These are phyloP conservation scores for Perodicticus potto DNA, from an alignment of 2,797 vertebrate genomes.

Conservation along the genomic window DNA sequence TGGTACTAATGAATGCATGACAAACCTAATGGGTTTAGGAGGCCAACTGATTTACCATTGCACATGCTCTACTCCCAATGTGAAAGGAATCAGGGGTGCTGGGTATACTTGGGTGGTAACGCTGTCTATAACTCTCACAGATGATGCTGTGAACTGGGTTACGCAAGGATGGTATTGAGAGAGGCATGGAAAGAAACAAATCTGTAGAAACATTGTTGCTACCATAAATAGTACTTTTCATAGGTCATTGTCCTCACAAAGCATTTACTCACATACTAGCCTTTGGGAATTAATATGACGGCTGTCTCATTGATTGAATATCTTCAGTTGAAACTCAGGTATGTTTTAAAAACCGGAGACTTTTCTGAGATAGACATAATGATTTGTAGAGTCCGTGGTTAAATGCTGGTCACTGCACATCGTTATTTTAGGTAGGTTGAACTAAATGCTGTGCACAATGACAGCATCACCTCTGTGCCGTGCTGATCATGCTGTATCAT, in stretches of 20 bases:
- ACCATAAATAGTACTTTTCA: conserved; percentile 57
- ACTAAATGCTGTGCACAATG: accelerated
- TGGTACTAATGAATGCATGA: conserved; percentile 57
- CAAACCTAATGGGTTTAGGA: conserved; percentile 62
- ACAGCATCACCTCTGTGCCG: background rate
- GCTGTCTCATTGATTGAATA: background rate
- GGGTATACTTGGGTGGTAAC: conserved; percentile 59
- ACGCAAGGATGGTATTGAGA: conserved; percentile 36
- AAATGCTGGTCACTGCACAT: background rate
- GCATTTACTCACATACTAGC: conserved; percentile 36
- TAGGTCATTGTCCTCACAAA: conserved; percentile 60
- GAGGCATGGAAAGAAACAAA: conserved; percentile 69
- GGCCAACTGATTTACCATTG: conserved; percentile 71
- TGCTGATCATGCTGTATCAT: accelerated
- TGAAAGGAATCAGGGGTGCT: conserved; percentile 60
- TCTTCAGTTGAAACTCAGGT: conserved; percentile 10
- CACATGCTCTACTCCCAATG: conserved; percentile 63
- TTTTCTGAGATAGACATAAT: background rate
- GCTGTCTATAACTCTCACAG: conserved; percentile 63
- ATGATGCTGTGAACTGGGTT: conserved; percentile 57
- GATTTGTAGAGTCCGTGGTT: background rate
- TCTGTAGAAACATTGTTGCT: conserved; percentile 48
- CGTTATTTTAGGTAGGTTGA: background rate
- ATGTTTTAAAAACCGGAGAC: background rate
- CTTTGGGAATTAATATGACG: background rate